Percentiles rank a stretch among this genome's conserved stretches.
These are phyloP conservation scores for Coracopsis vasa DNA, from an alignment of 2,113 vertebrate genomes.

Conservation along the genomic window DNA sequence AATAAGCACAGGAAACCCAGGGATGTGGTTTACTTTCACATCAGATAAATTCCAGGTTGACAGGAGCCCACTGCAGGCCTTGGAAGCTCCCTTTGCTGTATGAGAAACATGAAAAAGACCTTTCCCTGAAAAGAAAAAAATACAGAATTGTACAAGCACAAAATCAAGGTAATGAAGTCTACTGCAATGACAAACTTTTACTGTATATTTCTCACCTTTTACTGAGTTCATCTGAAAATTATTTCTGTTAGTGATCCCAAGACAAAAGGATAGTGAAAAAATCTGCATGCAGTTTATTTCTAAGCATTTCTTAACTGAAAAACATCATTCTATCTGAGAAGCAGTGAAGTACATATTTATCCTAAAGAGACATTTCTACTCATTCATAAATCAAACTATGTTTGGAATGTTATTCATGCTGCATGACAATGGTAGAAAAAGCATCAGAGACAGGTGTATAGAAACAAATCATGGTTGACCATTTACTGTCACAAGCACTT, in stretches of 20 bases:
- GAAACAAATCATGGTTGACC: not conserved
- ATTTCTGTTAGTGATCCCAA: not conserved
- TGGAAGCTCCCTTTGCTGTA: rapidly evolving
- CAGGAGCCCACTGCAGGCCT: not conserved
- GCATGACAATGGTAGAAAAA: not conserved
- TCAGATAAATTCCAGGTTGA: not conserved
- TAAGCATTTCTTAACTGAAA: not conserved
- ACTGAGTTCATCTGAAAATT: not conserved
- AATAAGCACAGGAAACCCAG: not conserved
- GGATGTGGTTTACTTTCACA: not conserved
- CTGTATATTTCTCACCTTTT: not conserved
- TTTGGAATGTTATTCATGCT: not conserved
- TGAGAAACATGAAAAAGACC: rapidly evolving
- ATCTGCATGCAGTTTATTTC: not conserved
- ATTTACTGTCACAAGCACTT: not conserved
- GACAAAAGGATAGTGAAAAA: not conserved
- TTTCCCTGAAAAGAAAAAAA: not conserved
- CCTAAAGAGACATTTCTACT: not conserved
- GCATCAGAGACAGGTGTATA: not conserved
- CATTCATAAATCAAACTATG: not conserved
- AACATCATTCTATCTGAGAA: not conserved
- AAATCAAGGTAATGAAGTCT: not conserved
- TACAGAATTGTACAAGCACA: not conserved
- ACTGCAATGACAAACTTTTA: not conserved
- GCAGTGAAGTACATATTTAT: not conserved